These are phyloP conservation scores for Julus scanicus DNA, from an alignment of 2,888 invertebrate genomes.

Conservation along the genomic window DNA sequence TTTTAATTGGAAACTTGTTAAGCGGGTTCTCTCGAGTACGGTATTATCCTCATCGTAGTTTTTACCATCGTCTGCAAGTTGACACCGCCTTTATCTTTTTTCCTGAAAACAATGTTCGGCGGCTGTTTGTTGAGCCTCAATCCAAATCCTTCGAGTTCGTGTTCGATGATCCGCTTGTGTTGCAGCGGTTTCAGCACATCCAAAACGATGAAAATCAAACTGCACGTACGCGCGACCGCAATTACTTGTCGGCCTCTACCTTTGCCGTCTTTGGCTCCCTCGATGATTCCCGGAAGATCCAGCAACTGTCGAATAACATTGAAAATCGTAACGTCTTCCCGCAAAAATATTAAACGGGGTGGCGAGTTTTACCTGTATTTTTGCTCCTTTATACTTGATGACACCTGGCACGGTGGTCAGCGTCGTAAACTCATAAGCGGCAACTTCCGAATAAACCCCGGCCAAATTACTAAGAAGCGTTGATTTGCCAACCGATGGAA, in stretches of 20 bases:
- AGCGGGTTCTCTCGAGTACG: background rate
- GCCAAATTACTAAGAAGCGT: slow-evolving; percentile 96
- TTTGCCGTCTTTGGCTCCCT: slow-evolving; percentile 99
- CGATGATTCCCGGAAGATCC: slow-evolving; percentile 99
- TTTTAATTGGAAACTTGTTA: background rate
- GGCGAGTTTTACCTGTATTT: slow-evolving; percentile 81
- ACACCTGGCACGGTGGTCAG: slow-evolving; percentile 99
- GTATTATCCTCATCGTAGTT: slow-evolving; percentile 58
- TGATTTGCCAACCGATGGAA: slow-evolving; percentile 99
- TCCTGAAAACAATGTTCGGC: slow-evolving; percentile 94
- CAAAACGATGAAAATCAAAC: slow-evolving; percentile 95
- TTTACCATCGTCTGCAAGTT: slow-evolving; percentile 89
- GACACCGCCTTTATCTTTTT: slow-evolving; percentile 98
- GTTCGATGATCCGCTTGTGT: slow-evolving; percentile 95
- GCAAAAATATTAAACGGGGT: too few relatives aligned
- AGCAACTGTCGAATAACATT: slow-evolving; percentile 78
- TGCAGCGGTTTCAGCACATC: slow-evolving; percentile 97
- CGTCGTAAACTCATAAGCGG: slow-evolving; percentile 99
- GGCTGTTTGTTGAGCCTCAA: slow-evolving; percentile 93
- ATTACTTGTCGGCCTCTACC: slow-evolving; percentile 99
- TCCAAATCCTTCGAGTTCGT: slow-evolving; percentile 99
- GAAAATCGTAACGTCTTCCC: too few relatives aligned
- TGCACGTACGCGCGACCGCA: slow-evolving; percentile 98
- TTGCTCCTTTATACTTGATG: slow-evolving; percentile 98
- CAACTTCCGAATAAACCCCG: slow-evolving; percentile 99